Evolutionary conservation across 2,888 invertebrate genomes (phyloP).

Genomic region (Trissonchulus sp.): DNA sequence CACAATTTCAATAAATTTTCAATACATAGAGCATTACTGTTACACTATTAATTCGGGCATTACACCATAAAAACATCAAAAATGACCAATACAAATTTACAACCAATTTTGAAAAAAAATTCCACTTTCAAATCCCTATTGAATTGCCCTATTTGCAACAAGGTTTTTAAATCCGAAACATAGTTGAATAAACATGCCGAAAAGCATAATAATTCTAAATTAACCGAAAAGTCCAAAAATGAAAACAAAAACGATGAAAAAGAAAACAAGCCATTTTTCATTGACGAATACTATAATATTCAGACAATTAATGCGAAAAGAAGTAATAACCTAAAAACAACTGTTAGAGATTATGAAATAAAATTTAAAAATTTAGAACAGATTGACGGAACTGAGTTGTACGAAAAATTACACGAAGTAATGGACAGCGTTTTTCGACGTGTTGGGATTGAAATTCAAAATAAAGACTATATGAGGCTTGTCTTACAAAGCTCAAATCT

Average conservation of each 20-base stretch:
- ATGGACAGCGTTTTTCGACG: background rate
- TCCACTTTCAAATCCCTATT: too few relatives aligned
- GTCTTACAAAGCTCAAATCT: conserved; percentile 11
- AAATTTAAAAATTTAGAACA: background rate
- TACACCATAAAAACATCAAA: too few relatives aligned
- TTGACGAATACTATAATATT: background rate
- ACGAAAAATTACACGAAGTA: background rate
- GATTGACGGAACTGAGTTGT: background rate
- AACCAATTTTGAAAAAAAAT: too few relatives aligned
- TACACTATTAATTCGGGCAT: too few relatives aligned
- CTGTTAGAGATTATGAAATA: background rate
- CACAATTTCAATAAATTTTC: too few relatives aligned
- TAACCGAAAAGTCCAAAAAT: background rate
- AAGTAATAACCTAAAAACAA: background rate
- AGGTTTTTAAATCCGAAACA: background rate
- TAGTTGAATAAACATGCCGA: background rate
- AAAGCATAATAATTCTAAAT: background rate
- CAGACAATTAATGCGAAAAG: background rate
- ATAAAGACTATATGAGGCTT: conserved; percentile 22
- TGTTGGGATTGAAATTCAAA: background rate
- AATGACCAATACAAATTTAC: too few relatives aligned
- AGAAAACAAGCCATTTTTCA: too few relatives aligned
- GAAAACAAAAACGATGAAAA: too few relatives aligned
- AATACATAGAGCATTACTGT: too few relatives aligned
- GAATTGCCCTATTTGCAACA: too few relatives aligned